Evolutionary conservation across 2,888 invertebrate genomes (phyloP), one percentile per base, ranked within the genome.

Genomic region (Baronia brevicornis): DNA sequence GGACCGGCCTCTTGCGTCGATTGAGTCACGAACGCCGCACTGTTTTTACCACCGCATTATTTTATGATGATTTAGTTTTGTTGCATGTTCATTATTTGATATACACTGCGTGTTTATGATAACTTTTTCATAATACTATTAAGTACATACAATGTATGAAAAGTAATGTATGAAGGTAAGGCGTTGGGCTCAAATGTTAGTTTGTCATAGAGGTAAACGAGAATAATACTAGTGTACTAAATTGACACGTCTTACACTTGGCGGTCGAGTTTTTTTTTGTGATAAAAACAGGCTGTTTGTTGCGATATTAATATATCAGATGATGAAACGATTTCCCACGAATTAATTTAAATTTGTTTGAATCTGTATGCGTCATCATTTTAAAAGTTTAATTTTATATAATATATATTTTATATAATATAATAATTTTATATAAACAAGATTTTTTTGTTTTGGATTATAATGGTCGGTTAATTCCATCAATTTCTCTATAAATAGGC

Each of bases 1-100:
- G 56, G 57, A 51, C 54, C 62, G 63, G 64, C 67, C 66, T 60
- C 67, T 61, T 55, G 58, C 60, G 58, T 56, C 56, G 60, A 65
- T 64, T 65, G 70, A 65, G 62, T 71, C 71, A 70, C 69, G 68
- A 68, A 64, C 60, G 38, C 60, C 64, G 67, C 64, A 61, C 63
- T 41, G 52, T 46, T 43, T 40, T 34, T 50, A 60, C 60, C 54
- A 59, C 57, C 53, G 55, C 58, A 63, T 56, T 54, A 51, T 50
- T 46, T 47, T 44, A 45, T 45, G 48, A 59, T 60, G 58, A 60
- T 56, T 52, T 44, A 40, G 48, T 51, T 47, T 30, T 34, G 37
- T 28, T 27, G 36, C 39, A 32, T 38, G 33, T 33, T 28, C 28
- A 33, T 22, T 41, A 30, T 33, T 32, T 37, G 32, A 46, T 44